phyloP scores from a whole-genome alignment of 2,113 vertebrate species.

The Lota lota region DNA sequence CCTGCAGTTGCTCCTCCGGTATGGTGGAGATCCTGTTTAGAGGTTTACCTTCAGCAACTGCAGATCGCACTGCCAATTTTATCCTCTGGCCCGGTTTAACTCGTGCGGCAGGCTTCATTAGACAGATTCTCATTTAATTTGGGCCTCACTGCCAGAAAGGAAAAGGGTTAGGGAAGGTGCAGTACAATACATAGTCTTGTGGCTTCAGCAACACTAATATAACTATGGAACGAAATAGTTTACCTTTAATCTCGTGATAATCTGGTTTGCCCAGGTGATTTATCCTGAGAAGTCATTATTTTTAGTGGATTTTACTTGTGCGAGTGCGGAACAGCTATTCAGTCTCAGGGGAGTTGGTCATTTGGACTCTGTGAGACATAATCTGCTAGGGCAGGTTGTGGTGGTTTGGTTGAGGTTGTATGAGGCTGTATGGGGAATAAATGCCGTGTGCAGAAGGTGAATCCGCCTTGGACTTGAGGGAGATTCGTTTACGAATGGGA shows the following conservation, averaged over 20 bases:
- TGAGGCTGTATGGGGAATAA: no score
- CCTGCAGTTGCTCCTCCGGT: conserved; percentile 14
- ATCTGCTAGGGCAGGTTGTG: neutral
- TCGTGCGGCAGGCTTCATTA: conserved; percentile 72
- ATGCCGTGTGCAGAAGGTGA: neutral
- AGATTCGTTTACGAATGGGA: conserved; percentile 27
- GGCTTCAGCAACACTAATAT: neutral
- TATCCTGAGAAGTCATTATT: conserved; percentile 17
- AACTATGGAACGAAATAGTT: neutral
- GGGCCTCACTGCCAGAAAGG: conserved; percentile 75
- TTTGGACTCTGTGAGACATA: neutral
- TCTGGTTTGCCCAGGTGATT: conserved; percentile 22
- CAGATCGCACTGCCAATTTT: conserved; percentile 73
- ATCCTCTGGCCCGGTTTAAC: conserved; percentile 75
- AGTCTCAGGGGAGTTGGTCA: no score
- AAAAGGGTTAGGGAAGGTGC: neutral
- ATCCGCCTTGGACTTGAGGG: conserved; percentile 32
- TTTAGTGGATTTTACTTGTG: neutral
- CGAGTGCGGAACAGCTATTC: neutral
- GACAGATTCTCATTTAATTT: conserved; percentile 84
- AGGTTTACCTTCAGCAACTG: no score
- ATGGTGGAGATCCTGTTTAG: conserved; percentile 57
- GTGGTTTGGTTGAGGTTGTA: no score
- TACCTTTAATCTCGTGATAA: conserved; percentile 74
- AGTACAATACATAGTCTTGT: neutral